Conservation (phyloP, 2,113 vertebrate genomes). For the Hyla sarda region DNA sequence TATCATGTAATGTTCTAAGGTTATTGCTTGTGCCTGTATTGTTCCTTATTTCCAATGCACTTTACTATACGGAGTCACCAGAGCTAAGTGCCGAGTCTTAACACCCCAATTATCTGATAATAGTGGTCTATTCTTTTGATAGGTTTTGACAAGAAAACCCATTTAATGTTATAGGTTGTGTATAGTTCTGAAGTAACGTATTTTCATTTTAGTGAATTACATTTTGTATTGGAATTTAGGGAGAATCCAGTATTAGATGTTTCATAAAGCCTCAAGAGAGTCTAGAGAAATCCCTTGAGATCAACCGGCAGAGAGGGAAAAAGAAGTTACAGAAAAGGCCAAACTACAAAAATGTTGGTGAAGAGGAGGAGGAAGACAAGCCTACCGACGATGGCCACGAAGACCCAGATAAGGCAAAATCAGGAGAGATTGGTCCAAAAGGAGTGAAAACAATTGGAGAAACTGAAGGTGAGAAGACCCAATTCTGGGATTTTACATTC, state of each 20-base stretch:
- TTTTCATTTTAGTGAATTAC: not conserved
- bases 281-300: conserved; percentile 92
- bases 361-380: conserved; percentile 94
- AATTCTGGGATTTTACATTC: not conserved
- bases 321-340: conserved; percentile 91
- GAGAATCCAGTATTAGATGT: conserved; percentile 82
- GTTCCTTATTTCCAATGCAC: too few relatives aligned
- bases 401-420: conserved; percentile 80
- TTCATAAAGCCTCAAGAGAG: conserved; percentile 93
- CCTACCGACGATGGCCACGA: conserved; percentile 77
- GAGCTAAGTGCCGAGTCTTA: too few relatives aligned
- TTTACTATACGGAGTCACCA: too few relatives aligned
- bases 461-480: conserved; percentile 85
- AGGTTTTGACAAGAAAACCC: too few relatives aligned
- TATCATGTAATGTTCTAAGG: too few relatives aligned
- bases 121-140: too few relatives aligned
- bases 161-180: too few relatives aligned
- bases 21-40: too few relatives aligned
- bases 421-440: conserved; percentile 87
- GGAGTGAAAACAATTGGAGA: conserved; percentile 87
- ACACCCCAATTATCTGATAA: too few relatives aligned
- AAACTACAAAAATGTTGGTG: conserved; percentile 98
- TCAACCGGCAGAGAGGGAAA: conserved; percentile 90
- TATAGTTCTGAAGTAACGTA: not conserved
- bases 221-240: conserved; percentile 2